Conservation (phyloP, 2,797 vertebrate genomes). For the Pagetopsis macropterus region DNA sequence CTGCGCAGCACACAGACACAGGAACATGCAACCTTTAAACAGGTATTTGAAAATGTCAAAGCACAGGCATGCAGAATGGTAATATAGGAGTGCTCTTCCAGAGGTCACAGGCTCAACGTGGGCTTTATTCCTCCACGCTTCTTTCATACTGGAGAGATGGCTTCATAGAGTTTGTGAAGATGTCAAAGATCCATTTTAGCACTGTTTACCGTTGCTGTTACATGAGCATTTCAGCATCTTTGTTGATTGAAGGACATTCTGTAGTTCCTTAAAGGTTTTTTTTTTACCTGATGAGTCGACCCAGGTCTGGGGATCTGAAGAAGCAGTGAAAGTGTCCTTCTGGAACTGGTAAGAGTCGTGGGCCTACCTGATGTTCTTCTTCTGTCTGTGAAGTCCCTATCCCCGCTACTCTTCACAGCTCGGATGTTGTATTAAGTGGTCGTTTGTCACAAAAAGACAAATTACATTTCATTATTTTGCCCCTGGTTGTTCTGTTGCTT, state of each 20-base stretch:
- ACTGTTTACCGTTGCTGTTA: slow-evolving; percentile 11
- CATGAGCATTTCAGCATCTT: slow-evolving; percentile 21
- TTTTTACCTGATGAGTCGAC: slow-evolving; percentile 59
- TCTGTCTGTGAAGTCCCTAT: slow-evolving; percentile 43
- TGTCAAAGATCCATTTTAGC: slow-evolving; percentile 36
- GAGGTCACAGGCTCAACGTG: slow-evolving; percentile 73
- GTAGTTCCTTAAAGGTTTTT: slow-evolving; percentile 33
- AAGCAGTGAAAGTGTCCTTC: slow-evolving; percentile 65
- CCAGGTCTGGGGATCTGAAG: slow-evolving; percentile 69
- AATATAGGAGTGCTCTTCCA: slow-evolving; percentile 72
- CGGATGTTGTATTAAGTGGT: slow-evolving; percentile 68
- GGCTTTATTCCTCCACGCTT: slow-evolving; percentile 60
- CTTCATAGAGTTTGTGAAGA: slow-evolving; percentile 17
- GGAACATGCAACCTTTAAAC: slow-evolving; percentile 81
- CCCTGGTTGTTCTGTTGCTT: slow-evolving; percentile 53
- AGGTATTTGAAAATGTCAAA: slow-evolving; percentile 84
- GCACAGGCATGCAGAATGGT: slow-evolving; percentile 78
- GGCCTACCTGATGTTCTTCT: slow-evolving; percentile 48
- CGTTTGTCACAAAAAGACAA: slow-evolving; percentile 67
- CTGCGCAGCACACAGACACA: slow-evolving; percentile 67
- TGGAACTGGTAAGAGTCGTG: slow-evolving; percentile 77
- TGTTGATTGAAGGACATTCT: slow-evolving; percentile 26
- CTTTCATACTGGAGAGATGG: slow-evolving; percentile 31
- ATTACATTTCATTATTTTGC: slow-evolving; percentile 65
- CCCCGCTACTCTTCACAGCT: slow-evolving; percentile 45